phyloP scores from a whole-genome alignment of 2,113 vertebrate species.

The Cryptomyrus ogoouensis region DNA sequence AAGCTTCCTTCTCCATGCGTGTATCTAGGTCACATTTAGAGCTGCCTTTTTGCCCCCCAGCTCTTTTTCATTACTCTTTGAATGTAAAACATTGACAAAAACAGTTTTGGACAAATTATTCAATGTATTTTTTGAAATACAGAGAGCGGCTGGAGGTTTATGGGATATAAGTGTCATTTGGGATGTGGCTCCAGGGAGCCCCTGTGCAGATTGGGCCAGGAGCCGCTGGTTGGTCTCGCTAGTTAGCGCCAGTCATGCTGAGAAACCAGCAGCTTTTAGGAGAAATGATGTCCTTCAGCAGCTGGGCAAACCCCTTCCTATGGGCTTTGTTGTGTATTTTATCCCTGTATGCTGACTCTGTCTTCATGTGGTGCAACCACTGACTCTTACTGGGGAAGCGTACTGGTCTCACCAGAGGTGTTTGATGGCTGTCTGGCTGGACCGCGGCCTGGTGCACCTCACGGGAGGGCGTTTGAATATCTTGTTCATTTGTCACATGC shows the following conservation, averaged over 20 bases:
- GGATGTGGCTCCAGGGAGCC: background rate
- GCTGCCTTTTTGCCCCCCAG: background rate
- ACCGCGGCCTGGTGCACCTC: background rate
- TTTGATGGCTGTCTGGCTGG: background rate
- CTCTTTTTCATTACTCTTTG: background rate
- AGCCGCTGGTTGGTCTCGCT: background rate
- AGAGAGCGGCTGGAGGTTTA: background rate
- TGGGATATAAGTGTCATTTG: background rate
- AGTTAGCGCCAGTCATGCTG: background rate
- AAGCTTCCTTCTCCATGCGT: background rate
- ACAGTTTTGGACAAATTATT: background rate
- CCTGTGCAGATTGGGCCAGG: background rate
- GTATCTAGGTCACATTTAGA: background rate
- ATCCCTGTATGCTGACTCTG: background rate
- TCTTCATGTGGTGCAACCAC: background rate
- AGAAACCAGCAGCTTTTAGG: background rate
- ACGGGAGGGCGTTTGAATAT: background rate
- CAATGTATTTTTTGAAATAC: background rate
- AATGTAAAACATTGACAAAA: background rate
- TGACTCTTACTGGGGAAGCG: background rate
- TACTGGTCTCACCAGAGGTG: background rate
- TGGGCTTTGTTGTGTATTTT: background rate
- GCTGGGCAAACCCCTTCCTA: background rate
- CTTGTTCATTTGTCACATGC: background rate
- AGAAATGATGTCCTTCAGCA: background rate